Evolutionary conservation across 2,797 vertebrate genomes (phyloP), one percentile per base, ranked within the genome.

Genomic region (Mus spretus): DNA sequence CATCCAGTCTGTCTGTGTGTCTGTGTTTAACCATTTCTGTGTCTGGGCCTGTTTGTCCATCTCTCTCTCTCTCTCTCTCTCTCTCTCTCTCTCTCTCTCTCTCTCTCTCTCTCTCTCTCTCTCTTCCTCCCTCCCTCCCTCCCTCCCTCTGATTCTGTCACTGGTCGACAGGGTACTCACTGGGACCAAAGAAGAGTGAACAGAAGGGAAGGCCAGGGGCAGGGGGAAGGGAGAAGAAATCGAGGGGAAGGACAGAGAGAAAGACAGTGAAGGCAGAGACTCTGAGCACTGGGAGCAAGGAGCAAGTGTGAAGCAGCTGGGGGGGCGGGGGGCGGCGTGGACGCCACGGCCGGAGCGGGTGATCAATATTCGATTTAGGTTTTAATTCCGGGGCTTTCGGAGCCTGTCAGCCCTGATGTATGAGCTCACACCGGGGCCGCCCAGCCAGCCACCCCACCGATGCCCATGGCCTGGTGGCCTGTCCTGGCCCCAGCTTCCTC

Each of bases 311-410:
- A 89, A 34, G 95, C 92, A 86, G 97, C 80, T 92, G 77, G 92
- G 96, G 96, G 91, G 91, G 65, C 91, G 89, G 61, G 85, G 72
- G 19, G 96, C 97, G 98, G 98, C 98, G 99, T 99, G 99, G 99
- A 99, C 98, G 98, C 99, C 99, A 98, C 98, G 99, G 99, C 99
- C 98, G 97, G 99, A 99, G 99, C 99, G 95, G 91, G 98, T 99
- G 99, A 99, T 99, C 99, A 99, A 99, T 99, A 99, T 99, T 99
- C 99, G 99, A 99, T 99, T 99, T 99, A 99, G 99, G 99, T 99
- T 99, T 99, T 99, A 99, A 99, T 99, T 99, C 99, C 99, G 99
- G 99, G 99, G 99, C 99, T 99, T 99, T 99, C 99, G 99, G 99
- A 99, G 99, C 99, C 99, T 99, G 99, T 99, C 99, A 99, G 99